These are phyloP conservation scores for Sitta carolinensis DNA, from an alignment of 2,797 vertebrate species.

Conservation along the genomic window DNA sequence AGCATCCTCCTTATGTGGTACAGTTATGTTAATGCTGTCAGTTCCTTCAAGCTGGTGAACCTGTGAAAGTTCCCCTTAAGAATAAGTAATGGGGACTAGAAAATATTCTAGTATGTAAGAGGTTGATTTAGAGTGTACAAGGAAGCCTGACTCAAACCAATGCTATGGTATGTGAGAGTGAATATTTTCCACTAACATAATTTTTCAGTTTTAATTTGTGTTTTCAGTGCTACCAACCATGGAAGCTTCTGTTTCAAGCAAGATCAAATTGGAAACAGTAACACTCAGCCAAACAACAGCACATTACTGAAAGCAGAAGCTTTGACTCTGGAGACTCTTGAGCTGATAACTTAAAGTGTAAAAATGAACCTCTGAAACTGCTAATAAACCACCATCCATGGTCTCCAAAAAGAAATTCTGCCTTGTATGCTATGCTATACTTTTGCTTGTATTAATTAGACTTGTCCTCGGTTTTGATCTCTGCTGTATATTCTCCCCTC, in stretches of 20 bases:
- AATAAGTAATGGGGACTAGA: neutral
- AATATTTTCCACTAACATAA: slow-evolving; percentile 30
- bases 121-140: neutral
- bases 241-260: slow-evolving; percentile 59
- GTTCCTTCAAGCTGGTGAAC: neutral
- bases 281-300: slow-evolving; percentile 38
- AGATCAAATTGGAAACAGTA: slow-evolving; percentile 56
- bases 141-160: neutral
- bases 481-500: neutral
- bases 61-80: neutral
- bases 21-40: neutral
- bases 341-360: neutral
- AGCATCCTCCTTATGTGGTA: neutral
- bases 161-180: neutral
- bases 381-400: neutral
- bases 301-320: slow-evolving; percentile 34
- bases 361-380: slow-evolving; percentile 44
- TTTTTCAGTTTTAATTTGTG: slow-evolving; percentile 50
- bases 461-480: neutral
- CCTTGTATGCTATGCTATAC: neutral
- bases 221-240: slow-evolving; percentile 48
- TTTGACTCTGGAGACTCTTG: neutral
- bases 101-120: neutral
- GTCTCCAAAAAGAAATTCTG: slow-evolving; percentile 25
- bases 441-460: slow-evolving; percentile 23